A percentile compares a stretch with the other conserved stretches of the same genome.
phyloP scores from a whole-genome alignment of 2,797 vertebrate genomes.

The Chaetodon trifasciatus region DNA sequence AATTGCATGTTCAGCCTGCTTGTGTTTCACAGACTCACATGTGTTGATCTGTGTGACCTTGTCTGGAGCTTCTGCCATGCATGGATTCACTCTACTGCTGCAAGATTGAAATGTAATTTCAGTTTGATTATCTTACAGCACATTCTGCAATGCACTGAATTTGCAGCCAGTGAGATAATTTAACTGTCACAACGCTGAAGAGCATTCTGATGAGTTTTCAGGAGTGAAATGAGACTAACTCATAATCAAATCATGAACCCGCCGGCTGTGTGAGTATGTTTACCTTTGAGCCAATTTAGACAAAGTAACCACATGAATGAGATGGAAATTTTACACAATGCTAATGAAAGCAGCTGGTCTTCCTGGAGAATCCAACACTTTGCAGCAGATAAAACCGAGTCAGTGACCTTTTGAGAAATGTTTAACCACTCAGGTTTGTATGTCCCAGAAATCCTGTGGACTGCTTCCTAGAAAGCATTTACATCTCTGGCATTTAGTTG shows the following conservation, averaged over 20 bases:
- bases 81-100: slow-evolving; percentile 52
- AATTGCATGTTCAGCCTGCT: slow-evolving; percentile 10
- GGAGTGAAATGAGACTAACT: slow-evolving; percentile 29
- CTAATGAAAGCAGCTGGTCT: slow-evolving; percentile 4
- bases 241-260: slow-evolving; percentile 55
- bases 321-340: slow-evolving; percentile 1
- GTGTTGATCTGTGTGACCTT: slow-evolving; percentile 56
- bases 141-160: slow-evolving; percentile 34
- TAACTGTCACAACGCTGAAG: slow-evolving; percentile 15
- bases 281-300: slow-evolving; percentile 27
- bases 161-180: slow-evolving; percentile 45
- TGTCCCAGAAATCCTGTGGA: slow-evolving; percentile 7
- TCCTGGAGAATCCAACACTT: background rate
- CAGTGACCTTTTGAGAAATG: slow-evolving; percentile 49
- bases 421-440: slow-evolving; percentile 8
- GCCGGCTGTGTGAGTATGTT: slow-evolving; percentile 29
- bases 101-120: slow-evolving; percentile 59
- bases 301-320: slow-evolving; percentile 4
- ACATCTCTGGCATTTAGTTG: slow-evolving; percentile 37
- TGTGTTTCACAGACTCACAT: slow-evolving; percentile 21
- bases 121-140: slow-evolving; percentile 61
- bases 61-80: slow-evolving; percentile 36
- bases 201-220: slow-evolving; percentile 43
- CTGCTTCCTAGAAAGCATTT: slow-evolving; percentile 41
- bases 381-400: slow-evolving; percentile 15